Base-by-base conservation (phyloP, 2,113 vertebrate species). In the Aspiorhynchus laticeps region DNA sequence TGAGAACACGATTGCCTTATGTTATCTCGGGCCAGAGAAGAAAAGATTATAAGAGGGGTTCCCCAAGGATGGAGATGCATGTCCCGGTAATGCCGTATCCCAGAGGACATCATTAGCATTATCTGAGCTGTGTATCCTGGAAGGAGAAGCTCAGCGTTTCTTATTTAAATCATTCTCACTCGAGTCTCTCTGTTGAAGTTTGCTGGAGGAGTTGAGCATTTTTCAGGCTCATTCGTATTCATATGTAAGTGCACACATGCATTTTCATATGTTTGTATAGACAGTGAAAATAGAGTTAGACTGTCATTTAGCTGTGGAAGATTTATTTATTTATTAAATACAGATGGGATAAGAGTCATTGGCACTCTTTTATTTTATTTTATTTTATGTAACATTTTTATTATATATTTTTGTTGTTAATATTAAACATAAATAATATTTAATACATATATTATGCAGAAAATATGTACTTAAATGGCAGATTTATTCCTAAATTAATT, bases 91-190 rank as follows among this genome's bases (percentile, higher is more conserved):
- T 86, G 41, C 43, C 80, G 75, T 88, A 91, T 94, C 93, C 92
- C 93, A 93, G 17, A 87, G 91, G 93, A 93, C 91, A 89, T 95
- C 91, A 93, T 93, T 93, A 94, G 89, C 85, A 93, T 93, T 92
- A 94, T 92, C 92, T 91, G 82, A 43, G 79, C 48, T 86, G 48
- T 43, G 80, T 83, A 89, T 88, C 86, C 88, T 91, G 46, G 46
- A 87, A 90, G 90, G 91, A 90, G 85, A 88, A 90, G 86, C 88
- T 85, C 67, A 79, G 65, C 80, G 87, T 53, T 88, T 84, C 90
- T 88, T 36, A 10, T 36, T 80, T 80, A 53, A 80, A 59, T 80
- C 4, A 36, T 26, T 51, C 46, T 53, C 43, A 78, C 77, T 59
- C 5, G 6, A 56, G 1, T 28, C n/a, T 75, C 73, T 75, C 31